Base-by-base conservation (phyloP, 2,888 invertebrate species). In the Notodonta ziczac region DNA sequence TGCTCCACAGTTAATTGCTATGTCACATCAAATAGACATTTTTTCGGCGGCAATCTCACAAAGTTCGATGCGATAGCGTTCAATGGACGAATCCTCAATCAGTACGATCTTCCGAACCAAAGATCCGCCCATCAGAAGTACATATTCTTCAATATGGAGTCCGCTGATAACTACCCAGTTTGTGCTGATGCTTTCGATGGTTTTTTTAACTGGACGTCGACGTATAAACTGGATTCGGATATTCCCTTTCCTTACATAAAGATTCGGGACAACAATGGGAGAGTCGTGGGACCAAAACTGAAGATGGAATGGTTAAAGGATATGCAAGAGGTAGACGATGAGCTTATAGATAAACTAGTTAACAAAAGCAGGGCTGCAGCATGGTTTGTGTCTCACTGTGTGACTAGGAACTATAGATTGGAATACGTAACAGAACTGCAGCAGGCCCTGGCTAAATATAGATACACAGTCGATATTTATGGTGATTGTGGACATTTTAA, bases 401-500 rank as follows among this genome's bases (percentile, higher is more conserved):
- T 56, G 0, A 84, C 81, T 40, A 83, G 80, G 62, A 90, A 86
- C 70, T 77, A 75, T 0, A 83, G 93, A 58, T 60, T 74, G 13
- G 67, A 76, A 0, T 80, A 86, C 60, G 89, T 82, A 0, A 69
- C 57, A 1, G 66, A 76, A 4, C 65, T 93, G 35, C 75, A 84
- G 52, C 77, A 74, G n/a, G 83, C 81, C 0, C 70, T 92, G 14
- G 57, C 59, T 2, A 48, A 50, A 0, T 86, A 84, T 62, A 76
- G 80, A 0, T 69, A 83, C 13, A 73, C 83, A 0, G 88, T 95
- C 3, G 95, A 95, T 70, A 84, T 95, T 5, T 95, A 90, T 68
- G 95, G 95, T 0, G 65, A 71, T 0, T 95, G 95, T 80, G 95
- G 95, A 0, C 68, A 73, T 0, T 66, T 86, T 0, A 67, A 72